Evolutionary conservation across 2,797 vertebrate genomes (phyloP).

Genomic region (Sciurus carolinensis): DNA sequence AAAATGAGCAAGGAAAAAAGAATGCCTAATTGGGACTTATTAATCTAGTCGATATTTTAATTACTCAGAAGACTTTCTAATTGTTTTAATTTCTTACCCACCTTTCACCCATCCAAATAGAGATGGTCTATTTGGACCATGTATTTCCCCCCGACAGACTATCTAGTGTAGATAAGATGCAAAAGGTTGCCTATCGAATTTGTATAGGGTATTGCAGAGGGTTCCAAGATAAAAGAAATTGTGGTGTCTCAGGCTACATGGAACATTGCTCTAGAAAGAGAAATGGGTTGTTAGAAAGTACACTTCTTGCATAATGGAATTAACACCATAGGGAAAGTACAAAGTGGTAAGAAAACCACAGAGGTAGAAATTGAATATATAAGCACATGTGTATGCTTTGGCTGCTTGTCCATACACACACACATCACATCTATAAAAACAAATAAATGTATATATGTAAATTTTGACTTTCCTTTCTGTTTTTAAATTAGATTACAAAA

Average conservation of each 20-base stretch:
- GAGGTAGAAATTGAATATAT: background rate
- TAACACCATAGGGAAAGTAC: background rate
- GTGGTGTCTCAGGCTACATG: background rate
- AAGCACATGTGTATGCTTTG: too few species aligned
- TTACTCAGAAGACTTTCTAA: background rate
- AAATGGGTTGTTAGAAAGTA: background rate
- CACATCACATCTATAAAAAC: too few species aligned
- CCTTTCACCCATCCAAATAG: background rate
- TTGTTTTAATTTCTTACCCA: conserved; percentile 2
- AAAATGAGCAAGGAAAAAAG: background rate
- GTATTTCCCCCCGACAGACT: background rate
- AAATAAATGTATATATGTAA: background rate
- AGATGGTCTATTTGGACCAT: background rate
- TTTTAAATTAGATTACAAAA: conserved; percentile 90
- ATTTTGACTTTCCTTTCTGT: background rate
- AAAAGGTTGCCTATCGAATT: background rate
- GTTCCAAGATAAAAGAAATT: background rate
- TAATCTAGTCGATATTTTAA: background rate
- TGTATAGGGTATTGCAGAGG: background rate
- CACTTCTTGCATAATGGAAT: background rate
- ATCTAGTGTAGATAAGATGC: background rate
- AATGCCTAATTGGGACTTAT: background rate
- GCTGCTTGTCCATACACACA: background rate
- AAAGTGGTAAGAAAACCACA: background rate
- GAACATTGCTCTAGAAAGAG: background rate